Evolutionary conservation across 2,888 invertebrate species (phyloP), one percentile per base, ranked within the genome.

Genomic region (Aspidapion aeneum): DNA sequence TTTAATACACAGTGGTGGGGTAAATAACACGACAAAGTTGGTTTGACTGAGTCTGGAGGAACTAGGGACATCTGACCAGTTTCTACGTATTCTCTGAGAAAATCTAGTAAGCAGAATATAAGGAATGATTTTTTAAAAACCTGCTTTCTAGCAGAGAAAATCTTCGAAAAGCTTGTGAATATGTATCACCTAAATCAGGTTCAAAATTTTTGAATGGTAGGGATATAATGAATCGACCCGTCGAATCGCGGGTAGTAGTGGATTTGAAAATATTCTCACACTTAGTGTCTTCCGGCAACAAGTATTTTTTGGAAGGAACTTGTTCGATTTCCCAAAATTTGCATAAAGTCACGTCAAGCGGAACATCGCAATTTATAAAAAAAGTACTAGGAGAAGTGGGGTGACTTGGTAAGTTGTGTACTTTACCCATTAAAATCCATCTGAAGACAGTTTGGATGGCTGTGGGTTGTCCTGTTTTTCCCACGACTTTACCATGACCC

Each of bases 1-100:
- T 55, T 55, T 20, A 64, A 9, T 0, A 68, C 57, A 55, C 55
- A 60, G 35, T 61, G 63, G 52, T 66, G 63, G 5, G 66, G 66
- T 19, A 68, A 21, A 20, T 59, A 68, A 56, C 55, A 57, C 1
- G 35, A 20, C 17, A 57, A 21, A 12, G 50, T 3, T 18, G 62
- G 48, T 19, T 19, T 52, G 20, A 1, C 19, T 5, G 16, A 22
- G 16, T 49, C 20, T 18, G 18, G 21, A 17, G 19, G 5, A 59
- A 63, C 21, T 7, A 60, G 55, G 17, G 55, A 18, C 63, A 63
- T 63, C 16, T 63, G 60, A 49, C 51, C 21, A 21, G n/a, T 49
- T 17, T 61, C 20, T 21, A 56, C 2, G 50, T 57, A 63, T 7
- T 63, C 56, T 56, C 21, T 51, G 21, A 63, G n/a, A 48, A 63